These are phyloP conservation scores for Zaprionus lachaisei DNA, from an alignment of 1,140 invertebrate genomes.

Conservation along the genomic window DNA sequence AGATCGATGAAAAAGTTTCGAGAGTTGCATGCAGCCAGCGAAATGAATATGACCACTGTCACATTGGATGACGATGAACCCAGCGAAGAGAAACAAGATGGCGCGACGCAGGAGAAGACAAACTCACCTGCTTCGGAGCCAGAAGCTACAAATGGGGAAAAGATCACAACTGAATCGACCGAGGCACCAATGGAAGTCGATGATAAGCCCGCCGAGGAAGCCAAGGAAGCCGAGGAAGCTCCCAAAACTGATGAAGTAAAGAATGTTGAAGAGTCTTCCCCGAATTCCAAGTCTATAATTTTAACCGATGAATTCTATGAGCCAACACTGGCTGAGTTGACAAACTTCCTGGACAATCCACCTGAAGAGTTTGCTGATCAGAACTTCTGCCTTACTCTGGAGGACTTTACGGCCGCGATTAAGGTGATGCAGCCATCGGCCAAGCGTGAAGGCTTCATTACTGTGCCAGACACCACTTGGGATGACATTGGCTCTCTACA, in stretches of 20 bases:
- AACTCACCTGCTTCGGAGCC: slow-evolving; percentile 10
- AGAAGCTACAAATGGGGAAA: slow-evolving; percentile 52
- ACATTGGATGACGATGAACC: slow-evolving; percentile 75
- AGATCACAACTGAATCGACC: background rate
- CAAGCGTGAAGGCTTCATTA: slow-evolving; percentile 98
- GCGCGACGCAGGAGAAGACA: background rate
- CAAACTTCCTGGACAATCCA: slow-evolving; percentile 86
- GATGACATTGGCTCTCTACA: slow-evolving; percentile 97
- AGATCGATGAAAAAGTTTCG: slow-evolving; percentile 75
- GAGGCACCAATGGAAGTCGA: slow-evolving; percentile 60
- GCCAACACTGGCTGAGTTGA: slow-evolving; percentile 78
- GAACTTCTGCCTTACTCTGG: slow-evolving; percentile 88
- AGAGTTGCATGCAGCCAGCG: slow-evolving; percentile 65
- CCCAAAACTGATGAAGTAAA: background rate
- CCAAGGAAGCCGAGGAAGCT: background rate
- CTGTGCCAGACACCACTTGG: slow-evolving; percentile 98
- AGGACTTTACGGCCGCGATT: slow-evolving; percentile 92
- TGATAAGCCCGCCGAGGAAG: slow-evolving; percentile 24
- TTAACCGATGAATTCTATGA: slow-evolving; percentile 63
- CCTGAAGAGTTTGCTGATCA: slow-evolving; percentile 73
- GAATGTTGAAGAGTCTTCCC: background rate
- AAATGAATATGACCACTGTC: slow-evolving; percentile 75
- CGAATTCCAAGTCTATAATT: background rate
- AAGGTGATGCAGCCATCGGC: slow-evolving; percentile 95
- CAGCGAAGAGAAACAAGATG: slow-evolving; percentile 53